Percentiles rank a stretch among this genome's conserved stretches.
These are phyloP conservation scores for Hypomesus transpacificus DNA, from an alignment of 2,113 vertebrate species.

Conservation along the genomic window DNA sequence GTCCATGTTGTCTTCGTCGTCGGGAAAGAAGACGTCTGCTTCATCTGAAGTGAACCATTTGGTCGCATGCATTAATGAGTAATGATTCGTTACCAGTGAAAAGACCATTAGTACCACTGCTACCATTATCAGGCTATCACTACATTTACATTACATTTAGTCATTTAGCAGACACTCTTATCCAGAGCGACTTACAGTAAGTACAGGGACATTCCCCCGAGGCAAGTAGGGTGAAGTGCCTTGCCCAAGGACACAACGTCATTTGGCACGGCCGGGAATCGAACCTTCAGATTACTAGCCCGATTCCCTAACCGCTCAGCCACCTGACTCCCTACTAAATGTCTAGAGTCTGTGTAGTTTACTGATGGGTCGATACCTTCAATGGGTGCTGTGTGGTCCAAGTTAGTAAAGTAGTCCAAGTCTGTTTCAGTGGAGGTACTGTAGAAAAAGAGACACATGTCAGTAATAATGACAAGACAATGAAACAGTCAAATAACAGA, in stretches of 20 bases:
- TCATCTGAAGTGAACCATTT: constrained; percentile 40
- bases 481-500: rapidly evolving
- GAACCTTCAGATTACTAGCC: no score
- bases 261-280: no score
- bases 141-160: no score
- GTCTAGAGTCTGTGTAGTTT: background rate
- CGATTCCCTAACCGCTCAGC: no score
- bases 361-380: constrained; percentile 44
- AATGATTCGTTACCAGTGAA: background rate
- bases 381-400: constrained; percentile 6
- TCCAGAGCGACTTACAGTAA: no score
- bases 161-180: no score
- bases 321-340: no score
- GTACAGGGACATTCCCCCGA: no score
- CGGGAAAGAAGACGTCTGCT: constrained; percentile 29
- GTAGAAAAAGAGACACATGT: constrained; percentile 9
- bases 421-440: constrained; percentile 46
- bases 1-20: constrained; percentile 24
- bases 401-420: constrained; percentile 24
- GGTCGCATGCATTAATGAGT: no score
- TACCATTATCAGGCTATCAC: background rate
- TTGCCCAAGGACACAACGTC: no score
- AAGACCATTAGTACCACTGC: background rate
- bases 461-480: background rate
- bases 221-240: no score